A percentile compares a stretch with the other conserved stretches of the same genome.
Conservation (phyloP, 1,140 invertebrate species). For the Propsilocerus akamusi region DNA sequence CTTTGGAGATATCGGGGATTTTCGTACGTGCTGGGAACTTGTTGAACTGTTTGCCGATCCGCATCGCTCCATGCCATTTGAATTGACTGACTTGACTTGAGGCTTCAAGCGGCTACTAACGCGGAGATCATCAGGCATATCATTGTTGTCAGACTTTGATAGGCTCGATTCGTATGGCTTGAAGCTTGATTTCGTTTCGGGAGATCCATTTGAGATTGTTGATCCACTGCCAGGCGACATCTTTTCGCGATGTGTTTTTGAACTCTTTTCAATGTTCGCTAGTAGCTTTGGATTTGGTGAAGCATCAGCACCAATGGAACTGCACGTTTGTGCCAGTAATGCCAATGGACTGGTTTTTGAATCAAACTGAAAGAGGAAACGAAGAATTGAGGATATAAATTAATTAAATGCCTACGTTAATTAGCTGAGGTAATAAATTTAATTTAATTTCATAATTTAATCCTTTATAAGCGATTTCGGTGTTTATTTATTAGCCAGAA, state of each 20-base stretch:
- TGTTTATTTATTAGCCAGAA: no score
- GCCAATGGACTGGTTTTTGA: slow-evolving; percentile 90
- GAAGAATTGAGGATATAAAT: slow-evolving; percentile 24
- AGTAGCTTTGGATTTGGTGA: slow-evolving; percentile 47
- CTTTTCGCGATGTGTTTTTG: slow-evolving; percentile 36
- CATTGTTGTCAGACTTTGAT: slow-evolving; percentile 10
- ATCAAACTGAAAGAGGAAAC: slow-evolving; percentile 59
- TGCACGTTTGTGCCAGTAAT: slow-evolving; percentile 84
- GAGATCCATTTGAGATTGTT: slow-evolving; percentile 22
- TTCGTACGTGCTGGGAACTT: neutral
- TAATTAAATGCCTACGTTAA: slow-evolving; percentile 22
- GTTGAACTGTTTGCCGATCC: neutral
- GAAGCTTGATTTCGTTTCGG: slow-evolving; percentile 36
- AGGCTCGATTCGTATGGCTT: slow-evolving; percentile 50
- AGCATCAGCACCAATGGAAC: slow-evolving; percentile 77
- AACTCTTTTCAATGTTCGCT: slow-evolving; percentile 44
- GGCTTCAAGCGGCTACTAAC: slow-evolving; percentile 21
- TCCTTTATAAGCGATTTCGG: no score
- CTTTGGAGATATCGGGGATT: slow-evolving; percentile 18
- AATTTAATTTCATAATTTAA: no score
- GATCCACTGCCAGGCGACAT: slow-evolving; percentile 27
- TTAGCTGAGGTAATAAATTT: neutral
- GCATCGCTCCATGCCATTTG: slow-evolving; percentile 6
- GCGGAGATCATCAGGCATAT: neutral
- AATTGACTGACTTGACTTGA: slow-evolving; percentile 19